Percentiles rank a stretch among this genome's conserved stretches.
phyloP scores from a whole-genome alignment of 1,140 invertebrate genomes.

The Drosophila arawakana region DNA sequence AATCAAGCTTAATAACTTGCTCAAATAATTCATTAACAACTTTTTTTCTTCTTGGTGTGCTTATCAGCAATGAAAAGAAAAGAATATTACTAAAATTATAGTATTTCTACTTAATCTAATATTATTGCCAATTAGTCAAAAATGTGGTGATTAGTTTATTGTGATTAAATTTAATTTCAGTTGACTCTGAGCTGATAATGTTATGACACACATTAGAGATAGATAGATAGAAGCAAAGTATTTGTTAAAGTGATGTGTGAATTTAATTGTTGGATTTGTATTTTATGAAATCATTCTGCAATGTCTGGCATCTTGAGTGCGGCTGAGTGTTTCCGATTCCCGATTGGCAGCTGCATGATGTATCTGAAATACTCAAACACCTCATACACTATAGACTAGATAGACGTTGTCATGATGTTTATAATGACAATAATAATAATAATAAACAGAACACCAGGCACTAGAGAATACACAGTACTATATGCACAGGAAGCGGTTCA shows the following conservation, averaged over 20 bases:
- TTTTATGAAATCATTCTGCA: constrained; percentile 2
- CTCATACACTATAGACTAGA: background rate
- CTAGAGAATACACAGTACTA: constrained; percentile 39
- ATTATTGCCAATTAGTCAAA: background rate
- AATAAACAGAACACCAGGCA: constrained; percentile 51
- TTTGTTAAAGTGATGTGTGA: background rate
- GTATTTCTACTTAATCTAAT: background rate
- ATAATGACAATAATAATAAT: constrained; percentile 65
- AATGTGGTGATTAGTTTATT: background rate
- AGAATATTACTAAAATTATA: no score
- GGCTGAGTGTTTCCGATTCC: constrained; percentile 12
- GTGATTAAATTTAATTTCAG: background rate
- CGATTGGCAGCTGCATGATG: constrained; percentile 17
- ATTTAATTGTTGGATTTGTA: background rate
- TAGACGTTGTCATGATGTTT: constrained; percentile 51
- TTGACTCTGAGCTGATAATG: no score
- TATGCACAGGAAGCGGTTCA: constrained; percentile 41
- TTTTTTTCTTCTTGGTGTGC: background rate
- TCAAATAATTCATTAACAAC: background rate
- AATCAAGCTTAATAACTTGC: constrained; percentile 18
- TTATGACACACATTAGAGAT: no score
- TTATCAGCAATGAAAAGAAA: no score
- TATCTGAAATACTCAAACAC: background rate
- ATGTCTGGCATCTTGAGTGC: constrained; percentile 1
- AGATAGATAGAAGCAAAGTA: background rate